Evolutionary conservation across 2,888 invertebrate genomes (phyloP), one percentile per base, ranked within the genome.

Genomic region (Diarsia mendica): DNA sequence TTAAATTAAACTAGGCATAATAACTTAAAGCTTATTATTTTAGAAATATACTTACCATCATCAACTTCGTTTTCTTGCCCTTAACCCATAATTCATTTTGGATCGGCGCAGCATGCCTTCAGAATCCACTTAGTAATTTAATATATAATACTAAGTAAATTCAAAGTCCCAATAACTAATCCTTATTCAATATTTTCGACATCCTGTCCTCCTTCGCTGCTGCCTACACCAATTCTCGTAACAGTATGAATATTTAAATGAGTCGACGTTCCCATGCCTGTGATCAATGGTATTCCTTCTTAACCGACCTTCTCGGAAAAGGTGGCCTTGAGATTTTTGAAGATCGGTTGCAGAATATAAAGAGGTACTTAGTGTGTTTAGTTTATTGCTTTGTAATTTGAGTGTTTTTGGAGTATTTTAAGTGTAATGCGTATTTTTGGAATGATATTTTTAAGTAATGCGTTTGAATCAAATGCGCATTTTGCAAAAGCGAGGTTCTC

Each of bases 241-340:
- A 84, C 66, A 69, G 69, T 61, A 81, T 84, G 82, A 84, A 82
- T 82, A 82, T 82, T 75, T 76, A 80, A 82, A 84, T 76, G 3
- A 84, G 64, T 23, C 51, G 8, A 65, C 80, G 85, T 87, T 86
- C 87, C 70, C 86, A 86, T 75, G 79, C 8, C 46, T 63, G 53
- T 79, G 72, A 85, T 87, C 76, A 80, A 76, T 80, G 61, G 80
- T 66, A 78, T 77, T 72, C 60, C 68, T 72, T 74, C 84, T 63
- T 18, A 63, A 67, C 51, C 51, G 51, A 72, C 76, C 71, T 87
- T 87, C 80, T 80, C 8, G 23, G 85, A 83, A 86, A 64, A 39
- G 48, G 20, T 74, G 66, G 58, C 55, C 63, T 64, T 49, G 79
- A 86, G 77, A 84, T 84, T 85, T 85, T 80, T 79, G 65, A 49